Conservation (phyloP, 2,113 vertebrate species). For the Craseonycteris thonglongyai region DNA sequence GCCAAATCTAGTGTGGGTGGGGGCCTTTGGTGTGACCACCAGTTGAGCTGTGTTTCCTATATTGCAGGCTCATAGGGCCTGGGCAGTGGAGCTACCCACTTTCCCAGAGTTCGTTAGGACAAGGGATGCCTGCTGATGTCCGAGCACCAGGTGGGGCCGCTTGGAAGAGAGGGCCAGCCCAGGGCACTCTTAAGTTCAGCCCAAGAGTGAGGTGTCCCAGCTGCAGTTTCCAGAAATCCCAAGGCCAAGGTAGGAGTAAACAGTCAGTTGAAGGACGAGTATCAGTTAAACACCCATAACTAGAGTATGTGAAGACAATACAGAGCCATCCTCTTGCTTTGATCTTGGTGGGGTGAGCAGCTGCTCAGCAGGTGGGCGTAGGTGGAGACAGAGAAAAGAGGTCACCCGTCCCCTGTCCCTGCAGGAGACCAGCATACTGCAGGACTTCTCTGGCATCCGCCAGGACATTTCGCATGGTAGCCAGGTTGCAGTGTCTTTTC, state of each 20-base stretch:
- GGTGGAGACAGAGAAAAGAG: not conserved
- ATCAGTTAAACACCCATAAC: not conserved
- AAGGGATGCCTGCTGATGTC: not conserved
- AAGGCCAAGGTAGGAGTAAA: not conserved
- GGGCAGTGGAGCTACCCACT: not conserved
- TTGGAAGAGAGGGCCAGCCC: not conserved
- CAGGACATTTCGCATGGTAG: not conserved
- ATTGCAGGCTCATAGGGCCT: not conserved
- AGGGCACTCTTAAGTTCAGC: not conserved
- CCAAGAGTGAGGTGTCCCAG: not conserved
- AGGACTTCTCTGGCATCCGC: not conserved
- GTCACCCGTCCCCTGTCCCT: rapidly evolving
- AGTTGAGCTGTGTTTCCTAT: not conserved
- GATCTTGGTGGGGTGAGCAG: not conserved
- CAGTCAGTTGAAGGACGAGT: not conserved
- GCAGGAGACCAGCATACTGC: rapidly evolving
- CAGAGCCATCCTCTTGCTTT: not conserved
- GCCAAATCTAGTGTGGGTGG: not conserved
- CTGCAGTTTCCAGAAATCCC: not conserved
- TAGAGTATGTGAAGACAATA: not conserved
- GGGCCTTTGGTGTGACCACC: not conserved
- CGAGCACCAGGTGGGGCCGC: not conserved
- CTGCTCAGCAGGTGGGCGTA: not conserved
- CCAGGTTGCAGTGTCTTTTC: not conserved
- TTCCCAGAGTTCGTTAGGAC: not conserved